Evolutionary conservation across 1,140 invertebrate species (phyloP).

Genomic region (Diorhabda carinulata): DNA sequence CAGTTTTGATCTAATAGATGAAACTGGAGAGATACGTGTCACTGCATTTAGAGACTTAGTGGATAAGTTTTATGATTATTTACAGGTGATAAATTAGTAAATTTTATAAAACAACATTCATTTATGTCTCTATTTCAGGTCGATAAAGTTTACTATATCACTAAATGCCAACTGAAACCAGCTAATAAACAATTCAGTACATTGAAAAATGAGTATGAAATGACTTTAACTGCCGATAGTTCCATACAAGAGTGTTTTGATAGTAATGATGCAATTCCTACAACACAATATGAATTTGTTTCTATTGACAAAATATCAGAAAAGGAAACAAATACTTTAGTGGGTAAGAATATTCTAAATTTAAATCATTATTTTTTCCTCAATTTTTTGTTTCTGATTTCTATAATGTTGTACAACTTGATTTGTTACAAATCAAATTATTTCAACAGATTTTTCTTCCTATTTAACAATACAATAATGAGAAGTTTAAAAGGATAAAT

Average conservation of each 20-base stretch:
- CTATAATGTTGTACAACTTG: too few species aligned
- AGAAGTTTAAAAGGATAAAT: too few species aligned
- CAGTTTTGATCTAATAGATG: conserved; percentile 87
- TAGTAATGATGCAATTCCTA: conserved; percentile 63
- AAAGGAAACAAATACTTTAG: conserved; percentile 60
- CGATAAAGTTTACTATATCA: conserved; percentile 86
- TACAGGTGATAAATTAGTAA: conserved; percentile 61
- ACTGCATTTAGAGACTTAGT: conserved; percentile 88
- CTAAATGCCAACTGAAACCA: conserved; percentile 74
- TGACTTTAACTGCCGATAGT: conserved; percentile 82
- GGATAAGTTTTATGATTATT: conserved; percentile 86
- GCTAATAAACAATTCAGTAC: conserved; percentile 87
- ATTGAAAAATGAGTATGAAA: conserved; percentile 93
- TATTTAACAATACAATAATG: too few species aligned
- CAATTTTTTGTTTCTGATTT: too few species aligned
- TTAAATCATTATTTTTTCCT: conserved; percentile 15
- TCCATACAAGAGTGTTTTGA: conserved; percentile 70
- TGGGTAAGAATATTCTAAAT: conserved; percentile 58
- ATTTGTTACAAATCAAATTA: too few species aligned
- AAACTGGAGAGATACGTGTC: conserved; percentile 91
- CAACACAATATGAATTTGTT: conserved; percentile 78
- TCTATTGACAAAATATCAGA: conserved; percentile 72
- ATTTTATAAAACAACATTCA: neutral
- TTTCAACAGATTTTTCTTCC: too few species aligned
- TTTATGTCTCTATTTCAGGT: conserved; percentile 53